Evolutionary conservation across 1,140 invertebrate species (phyloP), one percentile per base, ranked within the genome.

Genomic region (Bombus pyrosoma): DNA sequence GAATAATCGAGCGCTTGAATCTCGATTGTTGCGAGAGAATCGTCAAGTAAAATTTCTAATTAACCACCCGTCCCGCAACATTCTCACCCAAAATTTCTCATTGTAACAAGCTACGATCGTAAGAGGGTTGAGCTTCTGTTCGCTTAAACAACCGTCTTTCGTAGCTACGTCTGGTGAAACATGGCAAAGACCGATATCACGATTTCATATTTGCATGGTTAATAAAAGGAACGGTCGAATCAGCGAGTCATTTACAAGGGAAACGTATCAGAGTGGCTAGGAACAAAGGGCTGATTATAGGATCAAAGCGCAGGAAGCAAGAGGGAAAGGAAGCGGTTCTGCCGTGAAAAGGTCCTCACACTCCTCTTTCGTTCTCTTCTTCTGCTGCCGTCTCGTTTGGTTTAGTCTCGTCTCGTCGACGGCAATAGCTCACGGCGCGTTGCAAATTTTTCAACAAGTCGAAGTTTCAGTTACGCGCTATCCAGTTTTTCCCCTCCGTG

Each of bases 271-370:
- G 62, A 66, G 57, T 59, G 64, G 80, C 28, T 34, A 62, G 18
- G 81, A 88, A 90, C 86, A 90, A 90, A 90, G 80, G 81, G 53
- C 76, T 90, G 88, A 90, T 90, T 90, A 83, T 43, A 64, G 64
- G 86, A 89, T 87, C 88, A 90, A 90, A 90, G 89, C 37, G 53
- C 37, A 39, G 83, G 71, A 86, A 87, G 68, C 41, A 83, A 86
- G 37, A 32, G 68, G 28, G 66, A 75, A 64, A 80, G 64, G 83
- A 72, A n/a, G 4, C 66, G 69, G 32, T 57, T 83, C 75, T n/a
- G 9, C 64, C 62, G 22, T 59, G 76, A 72, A 72, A 72, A 72
- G 75, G 62, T 15, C 2, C 73, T 34, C 32, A 9, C 43, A 37
- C 22, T 18, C 68, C 15, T 37, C 41, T 28, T 32, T 18, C 15